Evolutionary conservation across 2,113 vertebrate species (phyloP).

Genomic region (Oceanites oceanicus): DNA sequence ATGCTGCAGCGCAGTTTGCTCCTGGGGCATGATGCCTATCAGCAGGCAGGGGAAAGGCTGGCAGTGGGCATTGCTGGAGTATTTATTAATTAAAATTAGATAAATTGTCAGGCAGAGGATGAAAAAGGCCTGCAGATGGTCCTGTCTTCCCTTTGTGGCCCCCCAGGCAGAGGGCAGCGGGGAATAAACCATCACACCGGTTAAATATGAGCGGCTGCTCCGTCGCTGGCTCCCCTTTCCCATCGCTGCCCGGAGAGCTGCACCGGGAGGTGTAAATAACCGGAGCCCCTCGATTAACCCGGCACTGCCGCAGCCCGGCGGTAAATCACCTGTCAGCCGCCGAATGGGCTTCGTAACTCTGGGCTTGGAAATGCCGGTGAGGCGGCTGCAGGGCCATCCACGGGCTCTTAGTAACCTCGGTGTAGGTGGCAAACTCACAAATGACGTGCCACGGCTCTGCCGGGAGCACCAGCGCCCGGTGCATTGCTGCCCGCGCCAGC

Average conservation of each 20-base stretch:
- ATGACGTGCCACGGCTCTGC: neutral
- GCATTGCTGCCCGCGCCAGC: neutral
- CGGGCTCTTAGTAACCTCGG: neutral
- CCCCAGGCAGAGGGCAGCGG: neutral
- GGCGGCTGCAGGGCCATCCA: neutral
- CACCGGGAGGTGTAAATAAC: neutral
- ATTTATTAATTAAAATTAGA: neutral
- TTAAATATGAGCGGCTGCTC: neutral
- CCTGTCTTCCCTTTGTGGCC: neutral
- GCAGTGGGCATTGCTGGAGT: neutral
- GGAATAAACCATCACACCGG: neutral
- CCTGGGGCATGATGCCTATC: fast-evolving
- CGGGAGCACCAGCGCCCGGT: neutral
- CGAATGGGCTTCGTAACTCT: neutral
- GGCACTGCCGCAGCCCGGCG: neutral
- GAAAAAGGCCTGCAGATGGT: neutral
- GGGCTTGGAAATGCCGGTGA: neutral
- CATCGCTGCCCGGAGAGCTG: neutral
- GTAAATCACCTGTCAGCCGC: neutral
- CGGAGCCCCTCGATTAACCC: neutral
- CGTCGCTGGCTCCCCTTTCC: neutral
- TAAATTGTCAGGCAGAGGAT: neutral
- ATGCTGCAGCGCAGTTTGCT: neutral
- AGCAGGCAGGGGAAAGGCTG: neutral
- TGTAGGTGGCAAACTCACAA: neutral